These are phyloP conservation scores for Hirtodrosophila cameraria DNA, from an alignment of 2,888 invertebrate genomes.

Conservation along the genomic window DNA sequence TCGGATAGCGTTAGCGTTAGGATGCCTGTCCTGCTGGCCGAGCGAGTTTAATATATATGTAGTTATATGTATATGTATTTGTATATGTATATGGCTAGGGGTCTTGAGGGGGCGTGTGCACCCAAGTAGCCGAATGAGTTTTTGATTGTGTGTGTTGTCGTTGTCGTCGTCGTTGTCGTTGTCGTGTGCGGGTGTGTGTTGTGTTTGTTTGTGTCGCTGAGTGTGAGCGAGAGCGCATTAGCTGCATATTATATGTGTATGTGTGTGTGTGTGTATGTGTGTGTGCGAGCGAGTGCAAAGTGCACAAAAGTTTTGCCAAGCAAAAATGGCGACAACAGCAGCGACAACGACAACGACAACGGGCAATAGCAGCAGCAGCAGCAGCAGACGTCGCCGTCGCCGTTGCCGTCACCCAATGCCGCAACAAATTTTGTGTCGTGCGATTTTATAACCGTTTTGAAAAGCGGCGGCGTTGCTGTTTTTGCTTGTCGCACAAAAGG, in stretches of 20 bases:
- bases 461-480: constrained; percentile 67
- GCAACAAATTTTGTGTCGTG: constrained; percentile 63
- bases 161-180: constrained; percentile 22
- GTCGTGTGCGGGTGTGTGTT: constrained; percentile 43
- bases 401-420: constrained; percentile 25
- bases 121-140: constrained; percentile 71
- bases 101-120: constrained; percentile 55
- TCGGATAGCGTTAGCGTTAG: too few relatives aligned
- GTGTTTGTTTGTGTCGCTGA: constrained; percentile 21
- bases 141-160: constrained; percentile 67
- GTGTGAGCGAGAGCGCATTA: constrained; percentile 39
- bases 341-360: constrained; percentile 47
- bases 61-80: too few relatives aligned
- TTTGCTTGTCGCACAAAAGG: constrained; percentile 47
- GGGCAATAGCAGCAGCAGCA: constrained; percentile 35
- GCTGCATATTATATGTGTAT: constrained; percentile 16
- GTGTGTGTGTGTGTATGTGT: constrained; percentile 25
- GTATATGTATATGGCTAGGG: constrained; percentile 10
- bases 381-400: constrained; percentile 12
- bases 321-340: constrained; percentile 71
- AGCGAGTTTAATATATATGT: too few relatives aligned
- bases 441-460: constrained; percentile 72
- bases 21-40: constrained; percentile 16
- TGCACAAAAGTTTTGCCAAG: constrained; percentile 71
- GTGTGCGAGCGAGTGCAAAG: constrained; percentile 70